phyloP scores from a whole-genome alignment of 2,113 vertebrate genomes.

The Passer domesticus region DNA sequence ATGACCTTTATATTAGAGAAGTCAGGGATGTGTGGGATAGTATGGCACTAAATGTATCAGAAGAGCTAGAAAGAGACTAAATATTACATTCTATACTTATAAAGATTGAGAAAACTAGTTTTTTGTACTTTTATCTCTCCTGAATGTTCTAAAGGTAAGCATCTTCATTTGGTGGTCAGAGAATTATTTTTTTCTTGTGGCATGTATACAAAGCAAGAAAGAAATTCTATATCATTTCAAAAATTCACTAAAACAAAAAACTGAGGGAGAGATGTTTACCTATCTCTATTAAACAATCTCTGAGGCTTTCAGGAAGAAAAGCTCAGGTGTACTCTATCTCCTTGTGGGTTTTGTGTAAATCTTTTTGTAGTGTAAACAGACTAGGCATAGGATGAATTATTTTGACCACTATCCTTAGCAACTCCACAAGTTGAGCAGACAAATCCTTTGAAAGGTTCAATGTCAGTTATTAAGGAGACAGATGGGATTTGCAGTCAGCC shows the following conservation, averaged over 20 bases:
- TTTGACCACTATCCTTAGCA: not conserved
- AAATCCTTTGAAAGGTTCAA: not conserved
- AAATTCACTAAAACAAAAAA: not conserved
- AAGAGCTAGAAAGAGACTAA: not conserved
- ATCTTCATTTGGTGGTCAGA: not conserved
- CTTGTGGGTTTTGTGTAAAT: not conserved
- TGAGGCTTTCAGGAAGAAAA: not conserved
- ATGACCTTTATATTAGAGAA: not conserved
- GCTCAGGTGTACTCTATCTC: not conserved
- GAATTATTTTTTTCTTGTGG: not conserved
- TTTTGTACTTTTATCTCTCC: not conserved
- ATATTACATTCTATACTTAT: not conserved
- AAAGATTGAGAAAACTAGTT: not conserved
- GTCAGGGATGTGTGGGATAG: not conserved
- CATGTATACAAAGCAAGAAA: not conserved
- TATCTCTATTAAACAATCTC: not conserved
- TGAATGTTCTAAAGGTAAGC: not conserved
- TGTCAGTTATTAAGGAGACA: conserved; percentile 3
- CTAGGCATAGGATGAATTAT: not conserved
- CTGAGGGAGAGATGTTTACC: fast-evolving
- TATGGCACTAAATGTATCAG: not conserved
- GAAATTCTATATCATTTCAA: not conserved
- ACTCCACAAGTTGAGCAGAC: not conserved
- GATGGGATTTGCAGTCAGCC: not conserved
- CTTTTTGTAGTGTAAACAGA: not conserved